Base-by-base conservation (phyloP, 2,888 invertebrate genomes). In the Marasmarcha lunaedactyla region DNA sequence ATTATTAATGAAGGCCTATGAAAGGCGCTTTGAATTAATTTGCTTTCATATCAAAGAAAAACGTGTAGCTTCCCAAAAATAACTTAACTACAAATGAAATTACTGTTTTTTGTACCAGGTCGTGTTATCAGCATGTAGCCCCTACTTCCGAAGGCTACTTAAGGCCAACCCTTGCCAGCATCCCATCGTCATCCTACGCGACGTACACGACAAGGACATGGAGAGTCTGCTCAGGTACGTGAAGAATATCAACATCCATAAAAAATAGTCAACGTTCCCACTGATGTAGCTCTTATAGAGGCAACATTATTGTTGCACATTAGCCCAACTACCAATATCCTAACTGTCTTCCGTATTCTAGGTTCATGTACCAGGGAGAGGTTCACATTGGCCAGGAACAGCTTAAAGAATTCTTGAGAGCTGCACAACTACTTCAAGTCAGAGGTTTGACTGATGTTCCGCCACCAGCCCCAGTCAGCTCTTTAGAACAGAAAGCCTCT, bases 331-430 rank as follows among this genome's bases (percentile, higher is more conserved):
- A n/a, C n/a, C n/a, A n/a, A n/a, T n/a, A n/a, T n/a, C n/a, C n/a
- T n/a, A n/a, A n/a, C n/a, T n/a, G n/a, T n/a, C n/a, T n/a, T 10
- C 10, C 30, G 10, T 10, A 27, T 13, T 33, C 0, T 62, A 90
- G 90, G 74, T 95, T 94, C 84, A 94, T 95, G 93, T 95, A 95
- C 73, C 93, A 94, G 72, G 94, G 94, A 45, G 94, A 94, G 73
- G 94, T 95, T 25, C 92, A 94, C 71, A 92, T 94, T 54, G 92
- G 93, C 14, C 93, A 94, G 69, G 93, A 94, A 57, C 92, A 93
- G 66, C 83, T 95, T 54, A 89, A 91, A 48, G 93, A 93, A 68
- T 94, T 94, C 71, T 84, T 95, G 51, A 90, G 91, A 73, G 94
- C 94, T 47, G 94, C 94, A 33, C 93, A 94, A 76, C 87, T 93